A percentile compares a stretch with the other conserved stretches of the same genome.
Conservation (phyloP, 1,140 invertebrate species). For the Bombus consobrinus region DNA sequence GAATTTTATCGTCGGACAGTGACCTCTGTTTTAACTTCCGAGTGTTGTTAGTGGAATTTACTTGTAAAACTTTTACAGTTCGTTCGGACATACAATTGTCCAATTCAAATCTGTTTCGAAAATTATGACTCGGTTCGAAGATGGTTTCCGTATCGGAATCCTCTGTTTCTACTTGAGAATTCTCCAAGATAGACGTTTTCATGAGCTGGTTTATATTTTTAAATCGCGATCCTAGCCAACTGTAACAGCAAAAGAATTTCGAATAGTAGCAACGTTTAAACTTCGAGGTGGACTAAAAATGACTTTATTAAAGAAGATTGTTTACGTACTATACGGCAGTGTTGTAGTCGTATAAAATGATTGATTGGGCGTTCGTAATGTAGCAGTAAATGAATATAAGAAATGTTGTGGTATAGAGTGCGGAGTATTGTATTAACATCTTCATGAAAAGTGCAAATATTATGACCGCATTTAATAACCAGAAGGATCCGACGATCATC, state of each 20-base stretch:
- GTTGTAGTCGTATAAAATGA: conserved; percentile 21
- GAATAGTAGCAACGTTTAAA: no score
- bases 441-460: not conserved
- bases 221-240: conserved; percentile 42
- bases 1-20: not conserved
- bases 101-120: not conserved
- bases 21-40: not conserved
- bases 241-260: not conserved
- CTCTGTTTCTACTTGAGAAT: not conserved
- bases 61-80: not conserved
- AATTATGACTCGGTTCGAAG: not conserved
- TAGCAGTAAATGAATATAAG: fast-evolving
- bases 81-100: not conserved
- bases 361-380: not conserved
- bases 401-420: no score
- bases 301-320: no score
- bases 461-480: fast-evolving
- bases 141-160: not conserved
- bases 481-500: not conserved
- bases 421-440: no score
- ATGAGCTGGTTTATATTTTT: conserved; percentile 27
- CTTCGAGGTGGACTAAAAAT: no score
- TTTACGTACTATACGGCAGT: conserved; percentile 18
- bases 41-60: not conserved
- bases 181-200: not conserved